Evolutionary conservation across 1,140 invertebrate genomes (phyloP), one percentile per base, ranked within the genome.

Genomic region (Gonatopus flavifemur): DNA sequence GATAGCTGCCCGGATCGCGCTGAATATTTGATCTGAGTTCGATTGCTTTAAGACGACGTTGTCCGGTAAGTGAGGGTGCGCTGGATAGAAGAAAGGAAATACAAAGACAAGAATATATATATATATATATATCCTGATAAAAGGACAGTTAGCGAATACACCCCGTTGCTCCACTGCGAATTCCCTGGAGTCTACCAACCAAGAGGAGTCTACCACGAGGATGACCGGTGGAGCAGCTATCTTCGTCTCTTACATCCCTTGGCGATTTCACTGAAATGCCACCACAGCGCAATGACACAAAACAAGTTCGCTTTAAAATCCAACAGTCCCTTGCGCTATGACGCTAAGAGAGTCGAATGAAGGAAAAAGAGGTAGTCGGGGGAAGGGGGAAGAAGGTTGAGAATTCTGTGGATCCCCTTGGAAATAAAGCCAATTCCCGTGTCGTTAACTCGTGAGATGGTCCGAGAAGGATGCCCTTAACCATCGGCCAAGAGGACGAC

Each of bases 1-100:
- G 43, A 56, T 55, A 55, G 49, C n/a, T n/a, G n/a, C 51, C 56
- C 50, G 57, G 62, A 54, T 64, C 63, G 64, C 42, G 65, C 47
- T 78, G 70, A 78, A 78, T 77, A 76, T 78, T 78, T 77, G 56
- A 78, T 76, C 30, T 62, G 53, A 53, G 56, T 69, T 69, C 64
- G 68, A 77, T 74, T 74, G 72, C 52, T 72, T 64, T 63, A 67
- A 74, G 67, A 69, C 49, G 67, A 69, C 49, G 62, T 67, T 60
- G 43, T 54, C 39, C 50, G 38, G 45, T 56, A 52, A 55, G 58
- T 45, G 55, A 55, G 59, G 62, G 57, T 52, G 52, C 49, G 49
- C 38, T 40, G 15, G 19, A 30, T 25, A 28, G 21, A 20, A 35
- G 19, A 16, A 39, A 42, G 31, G 44, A 43, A 37, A 22, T 16